These are phyloP conservation scores for Zoanthus sansibaricus DNA, from an alignment of 92 coral and sea anemone genomes.

Conservation along the genomic window DNA sequence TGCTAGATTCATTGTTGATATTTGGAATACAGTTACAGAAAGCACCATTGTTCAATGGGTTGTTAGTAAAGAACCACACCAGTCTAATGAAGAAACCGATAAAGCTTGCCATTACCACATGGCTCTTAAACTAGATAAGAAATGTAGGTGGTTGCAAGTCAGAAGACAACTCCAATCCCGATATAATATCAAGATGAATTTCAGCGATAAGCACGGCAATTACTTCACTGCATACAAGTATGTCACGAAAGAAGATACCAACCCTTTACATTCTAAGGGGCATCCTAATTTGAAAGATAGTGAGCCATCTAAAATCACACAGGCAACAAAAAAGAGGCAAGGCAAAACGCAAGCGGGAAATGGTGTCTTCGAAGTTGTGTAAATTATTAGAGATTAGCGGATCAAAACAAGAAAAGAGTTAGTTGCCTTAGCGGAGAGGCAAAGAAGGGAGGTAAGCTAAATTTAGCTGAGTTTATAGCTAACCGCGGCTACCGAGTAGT, in stretches of 20 bases:
- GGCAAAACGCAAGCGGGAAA: background rate
- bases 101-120: conserved; percentile 31
- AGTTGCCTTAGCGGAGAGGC: conserved; percentile 31
- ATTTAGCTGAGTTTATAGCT: conserved; percentile 45
- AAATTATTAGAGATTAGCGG: conserved; percentile 34
- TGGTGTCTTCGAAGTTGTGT: conserved; percentile 38
- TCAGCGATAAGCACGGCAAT: conserved; percentile 35
- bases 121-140: conserved; percentile 38
- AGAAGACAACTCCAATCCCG: conserved; percentile 2
- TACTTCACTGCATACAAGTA: conserved; percentile 23
- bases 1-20: too few relatives aligned
- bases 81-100: background rate
- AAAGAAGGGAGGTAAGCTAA: conserved; percentile 44
- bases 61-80: conserved; percentile 26
- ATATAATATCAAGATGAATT: conserved; percentile 29
- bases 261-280: background rate
- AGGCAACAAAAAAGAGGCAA: background rate
- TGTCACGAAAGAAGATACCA: too few relatives aligned
- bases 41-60: conserved; percentile 1
- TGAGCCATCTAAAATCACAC: background rate
- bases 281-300: conserved; percentile 30
- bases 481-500: conserved; percentile 40
- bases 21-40: too few relatives aligned
- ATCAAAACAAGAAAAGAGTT: conserved; percentile 39
- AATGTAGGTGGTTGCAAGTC: conserved; percentile 25